Evolutionary conservation across 2,888 invertebrate genomes (phyloP), one percentile per base, ranked within the genome.

Genomic region (Leptopilina syphax): DNA sequence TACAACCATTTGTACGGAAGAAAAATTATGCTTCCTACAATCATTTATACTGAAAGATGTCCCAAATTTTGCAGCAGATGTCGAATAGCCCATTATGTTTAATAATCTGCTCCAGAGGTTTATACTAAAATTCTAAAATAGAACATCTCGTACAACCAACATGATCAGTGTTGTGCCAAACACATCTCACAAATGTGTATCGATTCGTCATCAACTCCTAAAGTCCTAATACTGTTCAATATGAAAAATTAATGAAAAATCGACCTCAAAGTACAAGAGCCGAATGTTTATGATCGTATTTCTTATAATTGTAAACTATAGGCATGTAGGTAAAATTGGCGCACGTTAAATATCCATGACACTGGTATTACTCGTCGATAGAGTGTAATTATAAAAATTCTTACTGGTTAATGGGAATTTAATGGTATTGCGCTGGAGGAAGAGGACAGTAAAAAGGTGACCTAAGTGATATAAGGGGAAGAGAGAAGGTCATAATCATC

Each of bases 401-500:
- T 78, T 79, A 83, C 77, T 63, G 76, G 80, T 85, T 85, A 86
- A 88, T 87, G 82, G 80, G 77, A 84, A 85, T 81, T 85, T 87
- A 86, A 87, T 84, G 82, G 79, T 68, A 80, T 77, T 77, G 77
- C 77, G 77, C 77, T 80, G 80, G 63, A 66, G 70, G 70, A 70
- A 67, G 68, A 78, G 77, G 41, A n/a, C 18, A 18, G 50, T 50
- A 65, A 54, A 27, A 47, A 76, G 66, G 76, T 66, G 80, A 81
- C 65, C 80, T 57, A 76, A 68, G 78, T 65, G 77, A 77, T 79
- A 79, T 83, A 67, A 79, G 82, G 83, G 82, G 83, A 80, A 81
- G 82, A 78, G 80, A 78, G 83, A 86, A 88, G 89, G 85, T 87
- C 87, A 84, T 84, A 86, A 85, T 85, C 83, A 87, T 87, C 84